A percentile compares a stretch with the other conserved stretches of the same genome.
phyloP scores from a whole-genome alignment of 2,888 invertebrate genomes.

The Acanthosepion esculentum region DNA sequence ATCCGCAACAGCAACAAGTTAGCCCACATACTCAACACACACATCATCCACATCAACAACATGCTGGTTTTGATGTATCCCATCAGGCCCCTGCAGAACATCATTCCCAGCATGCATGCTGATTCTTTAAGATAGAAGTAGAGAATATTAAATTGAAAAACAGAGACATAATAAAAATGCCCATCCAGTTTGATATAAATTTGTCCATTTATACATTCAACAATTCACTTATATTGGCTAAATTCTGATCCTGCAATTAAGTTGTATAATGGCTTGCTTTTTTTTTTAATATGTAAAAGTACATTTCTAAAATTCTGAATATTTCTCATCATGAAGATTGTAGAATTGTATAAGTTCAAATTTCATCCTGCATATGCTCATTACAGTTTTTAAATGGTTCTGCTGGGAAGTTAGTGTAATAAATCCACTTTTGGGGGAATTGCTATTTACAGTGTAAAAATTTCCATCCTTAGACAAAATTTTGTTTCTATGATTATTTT shows the following conservation, averaged over 20 bases:
- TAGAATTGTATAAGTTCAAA: neutral
- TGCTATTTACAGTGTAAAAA: neutral
- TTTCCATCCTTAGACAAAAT: neutral
- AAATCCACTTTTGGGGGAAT: neutral
- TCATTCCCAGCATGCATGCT: constrained; percentile 20
- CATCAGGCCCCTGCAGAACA: constrained; percentile 1
- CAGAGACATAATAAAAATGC: neutral
- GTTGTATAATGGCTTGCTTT: neutral
- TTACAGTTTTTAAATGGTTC: neutral
- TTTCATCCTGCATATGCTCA: neutral
- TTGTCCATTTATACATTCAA: neutral
- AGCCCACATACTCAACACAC: neutral
- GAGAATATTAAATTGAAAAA: neutral
- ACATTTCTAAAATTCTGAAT: neutral
- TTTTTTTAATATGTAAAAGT: neutral
- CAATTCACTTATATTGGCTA: neutral
- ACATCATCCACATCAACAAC: neutral
- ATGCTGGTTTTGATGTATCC: neutral
- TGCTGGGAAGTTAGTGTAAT: neutral
- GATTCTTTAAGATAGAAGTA: constrained; percentile 15
- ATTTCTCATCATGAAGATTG: neutral
- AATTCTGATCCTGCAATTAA: constrained; percentile 33
- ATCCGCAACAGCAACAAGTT: neutral
- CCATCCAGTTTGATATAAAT: neutral
- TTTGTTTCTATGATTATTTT: neutral